Conservation (phyloP, 1,140 invertebrate species). For the Drosophila pachea region DNA sequence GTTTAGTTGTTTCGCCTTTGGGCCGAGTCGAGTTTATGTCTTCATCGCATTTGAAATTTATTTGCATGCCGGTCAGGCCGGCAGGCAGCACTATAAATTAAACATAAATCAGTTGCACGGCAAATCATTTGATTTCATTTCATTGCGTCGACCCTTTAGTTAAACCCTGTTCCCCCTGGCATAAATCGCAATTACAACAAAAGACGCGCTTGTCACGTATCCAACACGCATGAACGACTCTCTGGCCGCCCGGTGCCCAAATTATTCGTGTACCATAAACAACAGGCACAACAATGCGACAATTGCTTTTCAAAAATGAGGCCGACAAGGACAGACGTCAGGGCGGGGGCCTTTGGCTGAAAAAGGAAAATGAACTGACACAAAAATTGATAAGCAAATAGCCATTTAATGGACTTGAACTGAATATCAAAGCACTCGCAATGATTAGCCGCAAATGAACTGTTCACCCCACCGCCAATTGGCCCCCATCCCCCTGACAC, state of each 20-base stretch:
- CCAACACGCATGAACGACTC: constrained; percentile 37
- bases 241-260: constrained; percentile 33
- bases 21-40: constrained; percentile 65
- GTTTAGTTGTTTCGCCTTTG: constrained; percentile 26
- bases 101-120: constrained; percentile 72
- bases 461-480: no score
- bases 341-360: neutral
- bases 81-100: constrained; percentile 71
- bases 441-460: constrained; percentile 64
- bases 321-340: no score
- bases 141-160: constrained; percentile 33
- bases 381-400: constrained; percentile 72
- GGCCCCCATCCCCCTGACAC: neutral
- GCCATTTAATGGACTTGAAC: constrained; percentile 70
- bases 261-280: constrained; percentile 45
- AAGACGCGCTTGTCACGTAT: constrained; percentile 49
- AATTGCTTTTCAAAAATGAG: constrained; percentile 29
- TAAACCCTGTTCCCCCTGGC: constrained; percentile 7
- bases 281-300: constrained; percentile 38
- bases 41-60: constrained; percentile 68
- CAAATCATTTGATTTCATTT: constrained; percentile 76
- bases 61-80: constrained; percentile 73
- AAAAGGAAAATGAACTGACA: constrained; percentile 38
- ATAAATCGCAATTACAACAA: constrained; percentile 39
- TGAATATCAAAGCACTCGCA: constrained; percentile 59